Conservation (phyloP, 1,140 invertebrate genomes). For the Aphaenogaster rudis region DNA sequence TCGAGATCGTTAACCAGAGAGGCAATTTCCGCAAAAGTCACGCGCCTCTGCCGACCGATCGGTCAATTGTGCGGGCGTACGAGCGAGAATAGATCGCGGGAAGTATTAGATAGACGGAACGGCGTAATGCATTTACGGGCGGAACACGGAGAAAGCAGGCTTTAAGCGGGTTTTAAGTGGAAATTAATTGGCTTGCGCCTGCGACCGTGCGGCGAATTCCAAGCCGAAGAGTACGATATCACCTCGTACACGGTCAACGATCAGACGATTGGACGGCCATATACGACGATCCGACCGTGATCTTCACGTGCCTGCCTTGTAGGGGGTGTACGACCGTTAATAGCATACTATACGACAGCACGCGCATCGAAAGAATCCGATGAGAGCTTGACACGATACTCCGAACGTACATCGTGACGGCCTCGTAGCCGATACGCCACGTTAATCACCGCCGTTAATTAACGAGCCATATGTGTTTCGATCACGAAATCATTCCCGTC, state of each 20-base stretch:
- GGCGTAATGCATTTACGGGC: background rate
- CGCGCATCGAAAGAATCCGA: constrained; percentile 20
- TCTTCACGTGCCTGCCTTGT: constrained; percentile 76
- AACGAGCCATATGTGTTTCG: background rate
- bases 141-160: constrained; percentile 13
- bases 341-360: constrained; percentile 51
- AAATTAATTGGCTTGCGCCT: constrained; percentile 80
- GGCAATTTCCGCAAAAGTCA: constrained; percentile 57
- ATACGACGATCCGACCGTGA: constrained; percentile 73
- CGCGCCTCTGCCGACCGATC: constrained; percentile 9
- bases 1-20: constrained; percentile 29
- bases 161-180: constrained; percentile 64
- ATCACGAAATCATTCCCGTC: background rate
- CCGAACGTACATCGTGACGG: background rate
- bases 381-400: background rate
- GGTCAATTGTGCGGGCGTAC: background rate
- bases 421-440: background rate
- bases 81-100: background rate
- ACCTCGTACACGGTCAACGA: constrained; percentile 79
- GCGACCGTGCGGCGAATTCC: constrained; percentile 36
- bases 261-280: constrained; percentile 74
- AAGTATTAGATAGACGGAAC: background rate
- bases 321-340: constrained; percentile 79
- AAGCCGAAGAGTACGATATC: constrained; percentile 71
- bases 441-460: constrained; percentile 18